Conservation (phyloP, 2,113 vertebrate genomes). For the Scartelaos histophorus region DNA sequence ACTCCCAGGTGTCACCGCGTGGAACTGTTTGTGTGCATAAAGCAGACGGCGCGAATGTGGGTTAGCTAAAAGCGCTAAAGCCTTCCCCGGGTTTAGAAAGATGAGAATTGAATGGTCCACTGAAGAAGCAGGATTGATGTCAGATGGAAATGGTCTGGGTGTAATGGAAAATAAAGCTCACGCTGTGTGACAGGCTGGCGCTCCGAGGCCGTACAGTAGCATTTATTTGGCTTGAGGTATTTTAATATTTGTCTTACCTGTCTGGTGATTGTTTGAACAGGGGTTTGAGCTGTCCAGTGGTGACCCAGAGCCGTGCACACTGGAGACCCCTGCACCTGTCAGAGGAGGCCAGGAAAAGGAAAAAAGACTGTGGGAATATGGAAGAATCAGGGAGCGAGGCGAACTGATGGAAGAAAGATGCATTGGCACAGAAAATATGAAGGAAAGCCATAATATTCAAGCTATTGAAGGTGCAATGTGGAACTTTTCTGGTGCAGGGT, state of each 20-base stretch:
- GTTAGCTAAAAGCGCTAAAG: slow-evolving; percentile 30
- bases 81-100: slow-evolving; percentile 36
- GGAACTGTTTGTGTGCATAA: slow-evolving; percentile 21
- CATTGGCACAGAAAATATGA: no score
- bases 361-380: slow-evolving; percentile 46
- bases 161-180: slow-evolving; percentile 52
- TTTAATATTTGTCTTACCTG: slow-evolving; percentile 31
- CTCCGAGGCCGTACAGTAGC: slow-evolving; percentile 14
- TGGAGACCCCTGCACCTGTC: slow-evolving; percentile 49
- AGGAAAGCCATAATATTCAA: no score
- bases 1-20: slow-evolving; percentile 38
- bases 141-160: slow-evolving; percentile 50
- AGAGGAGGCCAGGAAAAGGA: slow-evolving; percentile 50
- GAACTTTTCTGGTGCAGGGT: no score
- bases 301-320: slow-evolving; percentile 30
- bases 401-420: not conserved
- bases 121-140: slow-evolving; percentile 27
- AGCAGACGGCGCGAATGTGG: slow-evolving; percentile 12
- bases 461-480: not conserved
- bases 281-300: slow-evolving; percentile 26
- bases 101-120: slow-evolving; percentile 45
- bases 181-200: slow-evolving; percentile 47
- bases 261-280: slow-evolving; percentile 37
- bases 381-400: slow-evolving; percentile 41
- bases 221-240: slow-evolving; percentile 32